These are phyloP conservation scores for Takifugu bimaculatus DNA, from an alignment of 2,113 vertebrate species.

Conservation along the genomic window DNA sequence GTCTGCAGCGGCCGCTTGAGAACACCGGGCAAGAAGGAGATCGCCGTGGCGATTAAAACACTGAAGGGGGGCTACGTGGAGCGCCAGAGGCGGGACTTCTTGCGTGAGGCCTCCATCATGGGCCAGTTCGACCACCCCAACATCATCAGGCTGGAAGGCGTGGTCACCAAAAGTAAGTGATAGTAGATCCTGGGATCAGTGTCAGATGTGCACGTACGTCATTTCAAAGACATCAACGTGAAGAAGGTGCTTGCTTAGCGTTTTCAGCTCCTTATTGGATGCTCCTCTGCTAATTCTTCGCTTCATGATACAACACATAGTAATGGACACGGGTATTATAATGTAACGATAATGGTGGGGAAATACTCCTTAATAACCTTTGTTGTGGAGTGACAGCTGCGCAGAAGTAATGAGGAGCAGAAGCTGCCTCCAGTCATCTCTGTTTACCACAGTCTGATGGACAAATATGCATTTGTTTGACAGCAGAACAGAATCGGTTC, in stretches of 20 bases:
- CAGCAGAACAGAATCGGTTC: not conserved
- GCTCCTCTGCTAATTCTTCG: no score
- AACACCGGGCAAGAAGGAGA: conserved; percentile 91
- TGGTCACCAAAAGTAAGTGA: conserved; percentile 93
- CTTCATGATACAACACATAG: no score
- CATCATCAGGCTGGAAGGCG: conserved; percentile 91
- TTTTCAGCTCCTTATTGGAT: no score
- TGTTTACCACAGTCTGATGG: conserved; percentile 10
- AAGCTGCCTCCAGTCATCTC: not conserved
- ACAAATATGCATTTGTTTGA: conserved; percentile 10
- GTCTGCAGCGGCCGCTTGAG: conserved; percentile 92
- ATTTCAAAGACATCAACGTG: no score
- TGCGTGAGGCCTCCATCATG: conserved; percentile 94
- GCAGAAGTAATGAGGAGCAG: not conserved
- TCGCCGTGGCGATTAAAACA: conserved; percentile 94
- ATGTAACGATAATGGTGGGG: no score
- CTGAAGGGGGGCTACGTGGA: conserved; percentile 90
- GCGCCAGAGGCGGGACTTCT: conserved; percentile 89
- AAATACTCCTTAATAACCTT: no score
- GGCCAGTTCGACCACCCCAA: conserved; percentile 95
- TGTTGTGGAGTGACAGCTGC: no score
- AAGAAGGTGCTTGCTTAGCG: no score
- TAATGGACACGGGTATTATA: no score
- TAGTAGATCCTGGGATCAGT: not conserved
- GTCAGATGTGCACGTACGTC: no score